phyloP scores from a whole-genome alignment of 2,797 vertebrate species.

The Taeniopygia guttata region DNA sequence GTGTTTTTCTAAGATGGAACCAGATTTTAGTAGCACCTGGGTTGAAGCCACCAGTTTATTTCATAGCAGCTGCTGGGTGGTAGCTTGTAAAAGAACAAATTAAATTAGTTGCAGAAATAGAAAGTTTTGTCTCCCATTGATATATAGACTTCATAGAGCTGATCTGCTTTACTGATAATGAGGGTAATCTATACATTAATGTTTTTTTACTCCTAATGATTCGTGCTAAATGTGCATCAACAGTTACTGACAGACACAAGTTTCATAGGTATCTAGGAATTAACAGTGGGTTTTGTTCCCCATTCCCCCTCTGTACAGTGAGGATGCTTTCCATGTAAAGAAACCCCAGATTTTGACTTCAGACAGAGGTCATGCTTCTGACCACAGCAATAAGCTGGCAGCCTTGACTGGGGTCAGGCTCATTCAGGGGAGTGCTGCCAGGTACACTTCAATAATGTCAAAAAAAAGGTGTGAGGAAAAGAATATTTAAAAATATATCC shows the following conservation, averaged over 20 bases:
- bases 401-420: background rate
- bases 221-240: background rate
- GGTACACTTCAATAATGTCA: background rate
- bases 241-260: background rate
- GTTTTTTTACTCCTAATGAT: background rate
- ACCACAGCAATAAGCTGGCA: background rate
- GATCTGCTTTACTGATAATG: background rate
- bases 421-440: background rate
- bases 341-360: background rate
- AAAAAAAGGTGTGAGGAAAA: background rate
- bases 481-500: background rate
- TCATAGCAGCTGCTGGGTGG: background rate
- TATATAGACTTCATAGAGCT: accelerated
- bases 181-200: background rate
- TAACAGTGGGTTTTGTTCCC: background rate
- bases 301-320: background rate
- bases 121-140: background rate
- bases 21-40: background rate
- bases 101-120: background rate
- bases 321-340: background rate
- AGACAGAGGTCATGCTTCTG: background rate
- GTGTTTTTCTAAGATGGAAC: background rate
- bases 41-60: background rate
- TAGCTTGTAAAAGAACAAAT: background rate
- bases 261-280: background rate